Evolutionary conservation across 2,113 vertebrate genomes (phyloP).

Genomic region (Felis chaus): DNA sequence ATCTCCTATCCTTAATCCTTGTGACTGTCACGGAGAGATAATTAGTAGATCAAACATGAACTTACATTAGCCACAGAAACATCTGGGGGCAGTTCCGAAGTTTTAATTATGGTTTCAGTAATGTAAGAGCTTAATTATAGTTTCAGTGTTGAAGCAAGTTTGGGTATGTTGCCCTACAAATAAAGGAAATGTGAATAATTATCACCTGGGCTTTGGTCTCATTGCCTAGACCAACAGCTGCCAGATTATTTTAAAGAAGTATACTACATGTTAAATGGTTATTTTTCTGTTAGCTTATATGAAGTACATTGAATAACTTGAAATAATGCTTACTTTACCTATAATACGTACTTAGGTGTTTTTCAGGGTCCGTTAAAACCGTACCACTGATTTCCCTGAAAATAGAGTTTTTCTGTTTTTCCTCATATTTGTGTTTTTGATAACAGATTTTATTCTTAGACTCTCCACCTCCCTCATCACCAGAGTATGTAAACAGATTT

Average conservation of each 20-base stretch:
- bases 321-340: background rate
- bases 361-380: background rate
- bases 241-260: conserved; percentile 23
- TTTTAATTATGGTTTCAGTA: conserved; percentile 39
- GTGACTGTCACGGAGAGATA: background rate
- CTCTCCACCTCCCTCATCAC: background rate
- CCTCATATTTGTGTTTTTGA: background rate
- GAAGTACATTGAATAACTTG: background rate
- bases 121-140: conserved; percentile 15
- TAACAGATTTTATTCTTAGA: conserved; percentile 10
- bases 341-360: background rate
- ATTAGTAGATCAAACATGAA: conserved; percentile 8
- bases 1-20: background rate
- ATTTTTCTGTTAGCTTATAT: conserved; percentile 12
- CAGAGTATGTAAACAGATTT: background rate
- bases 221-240: background rate
- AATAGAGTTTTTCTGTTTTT: background rate
- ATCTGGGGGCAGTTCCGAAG: background rate
- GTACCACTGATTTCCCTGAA: background rate
- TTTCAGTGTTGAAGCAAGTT: conserved; percentile 28
- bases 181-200: conserved; percentile 29
- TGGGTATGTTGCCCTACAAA: background rate
- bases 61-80: background rate
- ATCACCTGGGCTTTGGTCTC: background rate
- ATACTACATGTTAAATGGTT: background rate